Evolutionary conservation across 1,140 invertebrate species (phyloP), one percentile per base, ranked within the genome.

Genomic region (Drosophila bocqueti): DNA sequence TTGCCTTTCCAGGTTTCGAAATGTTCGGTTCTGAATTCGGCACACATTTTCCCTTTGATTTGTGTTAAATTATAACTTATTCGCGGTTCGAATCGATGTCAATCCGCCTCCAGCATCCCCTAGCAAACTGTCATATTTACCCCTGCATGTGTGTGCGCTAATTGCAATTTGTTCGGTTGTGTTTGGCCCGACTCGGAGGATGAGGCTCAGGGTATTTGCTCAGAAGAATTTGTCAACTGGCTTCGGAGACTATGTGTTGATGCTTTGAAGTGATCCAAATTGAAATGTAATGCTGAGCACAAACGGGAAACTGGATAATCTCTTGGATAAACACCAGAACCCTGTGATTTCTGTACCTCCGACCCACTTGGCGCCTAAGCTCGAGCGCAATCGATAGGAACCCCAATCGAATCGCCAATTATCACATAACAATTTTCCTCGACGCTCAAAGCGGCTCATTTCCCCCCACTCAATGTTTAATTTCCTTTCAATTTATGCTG

Each of bases 401-500:
- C 38, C 45, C 49, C 29, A 52, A 49, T 43, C 47, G 49, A 66
- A 89, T 83, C 64, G 42, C 50, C 47, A 69, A 62, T 91, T 89
- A 85, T 84, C 89, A 65, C 69, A 73, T 76, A 69, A 80, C 76
- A 82, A 87, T 80, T 91, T 91, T 60, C 72, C 67, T 63, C 34
- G 38, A 31, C 73, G 73, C 58, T 82, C 57, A 72, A 66, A 59
- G 45, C 58, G 43, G 36, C 55, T 74, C 55, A 62, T 60, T 71
- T 69, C 68, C 50, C 60, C 61, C 55, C 67, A 77, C 45, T 79
- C 84, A 78, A 78, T 76, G 79, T 87, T 91, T 91, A 91, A 91
- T 91, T 91, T 91, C 89, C 89, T 89, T 81, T 80, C 89, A 85
- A 91, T 91, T 80, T 91, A 89, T 91, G 81, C 81, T 89, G 62